phyloP scores from a whole-genome alignment of 2,113 vertebrate genomes.

The Dicentrarchus labrax region DNA sequence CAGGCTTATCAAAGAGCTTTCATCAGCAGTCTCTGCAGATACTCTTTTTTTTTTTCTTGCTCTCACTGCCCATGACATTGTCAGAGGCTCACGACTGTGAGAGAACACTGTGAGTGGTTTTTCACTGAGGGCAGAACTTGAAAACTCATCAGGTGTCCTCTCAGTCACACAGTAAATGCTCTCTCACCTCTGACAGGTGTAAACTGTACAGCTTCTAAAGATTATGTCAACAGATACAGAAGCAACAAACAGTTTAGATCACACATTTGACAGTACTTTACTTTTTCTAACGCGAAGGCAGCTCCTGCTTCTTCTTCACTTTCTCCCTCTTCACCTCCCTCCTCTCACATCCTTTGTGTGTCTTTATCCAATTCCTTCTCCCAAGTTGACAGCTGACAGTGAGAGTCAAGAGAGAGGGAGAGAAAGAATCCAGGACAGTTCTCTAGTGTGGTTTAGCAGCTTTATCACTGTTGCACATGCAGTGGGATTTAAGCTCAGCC shows the following conservation, averaged over 20 bases:
- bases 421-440: slow-evolving; percentile 70
- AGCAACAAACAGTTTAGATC: not conserved
- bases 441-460: slow-evolving; percentile 66
- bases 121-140: not conserved
- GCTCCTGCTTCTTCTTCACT: not conserved
- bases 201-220: not conserved
- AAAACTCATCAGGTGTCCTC: slow-evolving; percentile 19
- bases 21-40: slow-evolving; percentile 44
- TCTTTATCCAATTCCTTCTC: slow-evolving; percentile 53
- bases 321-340: not conserved
- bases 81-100: slow-evolving; percentile 37
- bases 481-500: slow-evolving; percentile 74
- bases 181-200: not conserved
- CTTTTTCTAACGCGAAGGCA: not conserved
- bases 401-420: slow-evolving; percentile 34
- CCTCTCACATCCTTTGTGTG: slow-evolving; percentile 15
- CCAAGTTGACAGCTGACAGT: slow-evolving; percentile 50
- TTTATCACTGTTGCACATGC: slow-evolving; percentile 77
- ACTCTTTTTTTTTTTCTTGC: slow-evolving; percentile 28
- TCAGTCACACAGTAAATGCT: not conserved
- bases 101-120: not conserved
- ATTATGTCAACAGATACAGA: not conserved
- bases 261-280: not conserved
- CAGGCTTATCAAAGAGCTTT: slow-evolving; percentile 35
- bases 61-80: slow-evolving; percentile 15